Evolutionary conservation across 2,888 invertebrate species (phyloP).

Genomic region (Lithophane leautieri): DNA sequence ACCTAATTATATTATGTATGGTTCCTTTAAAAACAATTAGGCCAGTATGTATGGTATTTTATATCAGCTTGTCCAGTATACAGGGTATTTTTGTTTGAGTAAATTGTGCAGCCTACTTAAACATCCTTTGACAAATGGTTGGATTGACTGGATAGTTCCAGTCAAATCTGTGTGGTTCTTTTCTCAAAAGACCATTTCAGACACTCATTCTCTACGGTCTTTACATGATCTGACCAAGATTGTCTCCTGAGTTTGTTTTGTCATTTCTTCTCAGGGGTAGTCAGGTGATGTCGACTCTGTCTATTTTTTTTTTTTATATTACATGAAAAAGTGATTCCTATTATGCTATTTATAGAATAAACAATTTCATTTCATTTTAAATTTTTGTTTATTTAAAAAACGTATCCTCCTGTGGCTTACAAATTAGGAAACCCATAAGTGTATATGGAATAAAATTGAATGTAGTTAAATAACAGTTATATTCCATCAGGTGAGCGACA

Average conservation of each 20-base stretch:
- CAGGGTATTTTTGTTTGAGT: not conserved
- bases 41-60: not conserved
- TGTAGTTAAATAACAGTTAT: not conserved
- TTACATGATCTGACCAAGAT: not conserved
- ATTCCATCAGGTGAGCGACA: not conserved
- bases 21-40: conserved; percentile 20
- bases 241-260: too few species aligned
- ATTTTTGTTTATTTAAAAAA: not conserved
- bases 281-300: too few species aligned
- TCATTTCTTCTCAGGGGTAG: too few species aligned
- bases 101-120: not conserved
- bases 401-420: not conserved
- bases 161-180: too few species aligned
- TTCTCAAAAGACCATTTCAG: not conserved
- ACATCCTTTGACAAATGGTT: not conserved
- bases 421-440: not conserved
- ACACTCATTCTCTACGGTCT: not conserved
- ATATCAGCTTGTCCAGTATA: not conserved
- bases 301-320: too few species aligned
- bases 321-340: too few species aligned
- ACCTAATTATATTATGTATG: conserved; percentile 14
- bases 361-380: too few species aligned
- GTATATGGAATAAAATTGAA: not conserved
- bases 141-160: too few species aligned
- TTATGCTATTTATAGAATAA: too few species aligned